phyloP scores from a whole-genome alignment of 2,888 invertebrate species.

The Pachymerium ferrugineum region DNA sequence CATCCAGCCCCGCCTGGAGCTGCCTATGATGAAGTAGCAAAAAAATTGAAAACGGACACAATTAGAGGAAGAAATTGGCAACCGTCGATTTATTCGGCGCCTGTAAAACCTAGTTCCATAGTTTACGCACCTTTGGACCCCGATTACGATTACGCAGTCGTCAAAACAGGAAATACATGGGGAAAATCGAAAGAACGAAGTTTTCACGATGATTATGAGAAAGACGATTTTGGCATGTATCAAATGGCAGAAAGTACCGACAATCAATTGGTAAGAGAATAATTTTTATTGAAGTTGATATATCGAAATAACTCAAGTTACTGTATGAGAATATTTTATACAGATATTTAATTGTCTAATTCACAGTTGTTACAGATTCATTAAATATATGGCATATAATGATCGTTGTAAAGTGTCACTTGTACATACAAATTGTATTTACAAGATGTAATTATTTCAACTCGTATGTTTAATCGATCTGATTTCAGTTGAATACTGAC shows the following conservation, averaged over 20 bases:
- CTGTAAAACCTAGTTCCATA: neutral
- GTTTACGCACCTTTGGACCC: constrained; percentile 6
- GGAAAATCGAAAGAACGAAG: neutral
- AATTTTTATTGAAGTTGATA: no score
- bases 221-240: neutral
- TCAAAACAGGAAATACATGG: neutral
- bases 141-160: neutral
- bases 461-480: no score
- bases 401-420: no score
- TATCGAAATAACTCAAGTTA: no score
- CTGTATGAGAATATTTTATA: no score
- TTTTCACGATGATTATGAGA: neutral
- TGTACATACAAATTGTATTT: no score
- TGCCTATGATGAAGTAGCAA: constrained; percentile 32
- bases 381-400: no score
- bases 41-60: constrained; percentile 23
- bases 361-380: no score
- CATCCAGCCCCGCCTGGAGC: constrained; percentile 2
- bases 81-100: neutral
- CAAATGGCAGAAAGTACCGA: neutral
- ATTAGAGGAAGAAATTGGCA: neutral
- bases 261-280: neutral
- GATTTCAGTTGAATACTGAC: no score
- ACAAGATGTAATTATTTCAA: no score
- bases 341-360: no score